phyloP scores from a whole-genome alignment of 2,888 invertebrate species.

The Rhagium mordax region DNA sequence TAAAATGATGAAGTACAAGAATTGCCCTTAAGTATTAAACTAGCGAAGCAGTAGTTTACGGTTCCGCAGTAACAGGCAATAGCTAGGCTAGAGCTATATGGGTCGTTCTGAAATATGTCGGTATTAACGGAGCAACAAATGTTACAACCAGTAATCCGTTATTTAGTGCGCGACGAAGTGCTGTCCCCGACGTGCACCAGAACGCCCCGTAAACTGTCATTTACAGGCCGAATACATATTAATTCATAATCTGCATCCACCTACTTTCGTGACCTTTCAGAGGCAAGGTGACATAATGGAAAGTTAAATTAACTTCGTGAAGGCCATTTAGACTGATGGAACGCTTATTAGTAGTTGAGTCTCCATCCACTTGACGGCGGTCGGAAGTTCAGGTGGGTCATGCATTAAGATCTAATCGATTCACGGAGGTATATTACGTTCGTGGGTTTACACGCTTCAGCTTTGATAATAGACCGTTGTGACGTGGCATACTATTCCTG shows the following conservation, averaged over 20 bases:
- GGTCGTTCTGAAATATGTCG: not conserved
- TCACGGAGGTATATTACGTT: not conserved
- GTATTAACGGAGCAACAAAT: not conserved
- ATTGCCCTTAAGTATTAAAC: not conserved
- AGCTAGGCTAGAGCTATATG: not conserved
- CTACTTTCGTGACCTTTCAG: not conserved
- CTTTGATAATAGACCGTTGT: not conserved
- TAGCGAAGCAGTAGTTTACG: not conserved
- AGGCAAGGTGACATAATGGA: not conserved
- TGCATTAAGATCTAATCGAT: not conserved
- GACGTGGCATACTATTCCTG: not conserved
- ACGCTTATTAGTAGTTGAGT: not conserved
- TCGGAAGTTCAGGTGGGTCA: not conserved
- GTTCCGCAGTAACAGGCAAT: not conserved
- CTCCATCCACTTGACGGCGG: not conserved
- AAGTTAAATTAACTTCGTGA: not conserved
- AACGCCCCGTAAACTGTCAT: not conserved
- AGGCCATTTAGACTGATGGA: not conserved
- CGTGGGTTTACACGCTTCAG: not conserved
- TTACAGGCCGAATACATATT: not conserved
- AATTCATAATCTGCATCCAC: not conserved
- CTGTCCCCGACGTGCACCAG: not conserved
- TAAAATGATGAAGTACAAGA: not conserved
- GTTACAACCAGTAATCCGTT: constrained; percentile 2
- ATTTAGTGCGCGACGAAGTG: constrained; percentile 1